Conservation (phyloP, 2,113 vertebrate genomes). For the Nerophis ophidion region DNA sequence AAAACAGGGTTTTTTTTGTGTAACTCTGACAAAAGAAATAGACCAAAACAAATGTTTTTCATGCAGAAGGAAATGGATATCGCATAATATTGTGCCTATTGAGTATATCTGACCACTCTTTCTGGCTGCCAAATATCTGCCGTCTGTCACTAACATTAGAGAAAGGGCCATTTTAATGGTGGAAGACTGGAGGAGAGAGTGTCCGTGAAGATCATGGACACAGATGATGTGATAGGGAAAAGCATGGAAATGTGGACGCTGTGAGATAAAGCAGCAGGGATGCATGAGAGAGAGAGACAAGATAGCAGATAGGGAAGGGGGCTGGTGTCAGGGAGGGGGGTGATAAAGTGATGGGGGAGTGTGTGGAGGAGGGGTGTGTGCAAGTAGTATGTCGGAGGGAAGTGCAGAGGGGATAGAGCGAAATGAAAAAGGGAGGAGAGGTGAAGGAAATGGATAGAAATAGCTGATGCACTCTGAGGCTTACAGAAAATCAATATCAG, state of each 20-base stretch:
- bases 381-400: slow-evolving; percentile 5
- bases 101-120: neutral
- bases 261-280: slow-evolving; percentile 47
- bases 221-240: slow-evolving; percentile 40
- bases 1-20: no score
- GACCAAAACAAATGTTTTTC: no score
- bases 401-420: slow-evolving; percentile 10
- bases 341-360: slow-evolving; percentile 58
- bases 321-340: slow-evolving; percentile 48
- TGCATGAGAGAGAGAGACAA: slow-evolving; percentile 45
- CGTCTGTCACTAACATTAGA: slow-evolving; percentile 11
- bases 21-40: no score
- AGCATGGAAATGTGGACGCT: slow-evolving; percentile 49
- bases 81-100: neutral
- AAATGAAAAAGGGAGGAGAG: slow-evolving; percentile 43
- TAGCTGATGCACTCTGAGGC: slow-evolving; percentile 70
- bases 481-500: slow-evolving; percentile 70
- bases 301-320: slow-evolving; percentile 55
- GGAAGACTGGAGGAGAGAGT: slow-evolving; percentile 10
- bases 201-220: slow-evolving; percentile 31
- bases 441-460: slow-evolving; percentile 69
- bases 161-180: slow-evolving; percentile 18
- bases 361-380: slow-evolving; percentile 39
- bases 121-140: neutral
- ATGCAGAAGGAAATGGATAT: no score